Evolutionary conservation across 2,797 vertebrate genomes (phyloP), one percentile per base, ranked within the genome.

Genomic region (Phrynocephalus forsythii): DNA sequence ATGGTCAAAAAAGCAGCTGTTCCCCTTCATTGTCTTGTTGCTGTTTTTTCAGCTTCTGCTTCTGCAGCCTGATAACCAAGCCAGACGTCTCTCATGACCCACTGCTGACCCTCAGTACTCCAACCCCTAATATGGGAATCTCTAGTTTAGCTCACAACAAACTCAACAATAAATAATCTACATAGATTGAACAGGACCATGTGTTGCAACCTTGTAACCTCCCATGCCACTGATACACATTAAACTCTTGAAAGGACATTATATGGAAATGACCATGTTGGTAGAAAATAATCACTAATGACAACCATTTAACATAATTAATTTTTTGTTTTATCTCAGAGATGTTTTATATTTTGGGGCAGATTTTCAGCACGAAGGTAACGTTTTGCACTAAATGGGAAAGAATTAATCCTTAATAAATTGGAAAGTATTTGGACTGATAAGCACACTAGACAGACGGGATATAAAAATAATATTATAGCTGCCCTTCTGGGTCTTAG

Each of bases 301-400:
- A 38, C 87, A 89, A 66, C 1, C 0, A 0, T 48, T 89, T 87
- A 52, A 85, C 79, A 7, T 72, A 86, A 84, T 68, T 18, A 68
- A 0, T 13, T 1, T 0, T 16, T 2, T 93, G 89, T 87, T 7
- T 60, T 44, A 0, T 63, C 91, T 82, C 75, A 72, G 28, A 16
- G 67, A 9, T 66, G 85, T 82, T 88, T 87, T 79, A 7, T 90
- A 87, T 86, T 44, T 90, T 81, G 20, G 68, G 68, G 56, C 50
- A 79, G 66, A 81, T 88, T 90, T 91, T 66, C 77, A 24, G 7
- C 10, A 50, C 5, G 24, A 82, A 86, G 15, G 20, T 81, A 89
- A 75, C 18, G 56, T 83, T 89, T 93, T 88, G 88, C 88, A 84
- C 82, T 69, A 89, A 87, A 79, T 78, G 86, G 76, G 92, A 91